Base-by-base conservation (phyloP, 2,113 vertebrate genomes). In the Indicator maculatus region DNA sequence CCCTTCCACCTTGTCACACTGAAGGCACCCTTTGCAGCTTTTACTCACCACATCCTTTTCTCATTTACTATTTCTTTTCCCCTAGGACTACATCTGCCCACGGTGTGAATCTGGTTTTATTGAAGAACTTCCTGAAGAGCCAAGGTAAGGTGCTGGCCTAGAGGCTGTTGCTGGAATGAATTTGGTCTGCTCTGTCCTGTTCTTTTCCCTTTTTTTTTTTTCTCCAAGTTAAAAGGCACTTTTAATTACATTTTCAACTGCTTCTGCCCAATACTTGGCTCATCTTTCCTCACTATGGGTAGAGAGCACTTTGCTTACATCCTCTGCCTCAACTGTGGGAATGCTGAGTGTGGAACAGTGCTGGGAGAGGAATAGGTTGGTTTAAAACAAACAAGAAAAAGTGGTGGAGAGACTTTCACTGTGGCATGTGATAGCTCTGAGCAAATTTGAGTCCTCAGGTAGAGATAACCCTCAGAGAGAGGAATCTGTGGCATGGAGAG, bases 41-140 rank as follows among this genome's bases (percentile, higher is more conserved):
- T 59, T 56, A 8, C 1, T 0, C 45, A 1, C 56, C 15, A 1
- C 18, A 36, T 56, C 14, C 52, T 59, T 21, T 21, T 76, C 96
- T 95, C 79, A 96, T 26, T 24, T 1, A 0, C 5, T 73, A 4
- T 86, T 66, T 93, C 67, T 78, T 93, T 73, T 92, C 53, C 93
- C 52, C 1, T 89, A 99, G 99, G 99, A 99, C 64, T 99, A 99
- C 86, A 99, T 98, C 59, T 99, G 99, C 97, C 99, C 99, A 10
- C 97, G 98, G 96, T 99, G 99, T 83, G 99, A 99, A 41, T 99
- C 99, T 38, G 99, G 99, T 17, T 99, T 99, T 88, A 99, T 99
- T 36, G 99, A 99, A 92, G 99, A 99, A 65, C 98, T 99, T 79
- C 98, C 98, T 0, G 99, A 99, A 90, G 99, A 99, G 93, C 98